phyloP scores from a whole-genome alignment of 1,140 invertebrate species.

The Trichonephila inaurata region DNA sequence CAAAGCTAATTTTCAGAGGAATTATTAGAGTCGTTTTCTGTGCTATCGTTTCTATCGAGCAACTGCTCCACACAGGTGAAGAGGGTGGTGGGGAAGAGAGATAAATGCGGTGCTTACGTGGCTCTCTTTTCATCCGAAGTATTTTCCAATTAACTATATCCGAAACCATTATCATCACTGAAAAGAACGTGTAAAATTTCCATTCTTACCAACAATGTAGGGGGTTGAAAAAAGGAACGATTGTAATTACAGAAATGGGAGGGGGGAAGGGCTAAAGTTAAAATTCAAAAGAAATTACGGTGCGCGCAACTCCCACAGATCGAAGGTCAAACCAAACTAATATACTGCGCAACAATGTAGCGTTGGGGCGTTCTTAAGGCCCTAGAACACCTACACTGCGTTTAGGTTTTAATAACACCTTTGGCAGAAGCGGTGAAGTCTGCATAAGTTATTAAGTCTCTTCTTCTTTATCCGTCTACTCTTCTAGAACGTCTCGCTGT shows the following conservation, averaged over 20 bases:
- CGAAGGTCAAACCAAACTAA: neutral
- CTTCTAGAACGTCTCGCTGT: neutral
- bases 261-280: neutral
- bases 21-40: too few relatives aligned
- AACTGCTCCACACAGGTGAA: too few relatives aligned
- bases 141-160: too few relatives aligned
- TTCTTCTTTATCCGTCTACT: neutral
- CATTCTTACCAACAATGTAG: neutral
- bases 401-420: constrained; percentile 54
- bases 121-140: too few relatives aligned
- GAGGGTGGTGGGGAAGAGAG: too few relatives aligned
- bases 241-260: neutral
- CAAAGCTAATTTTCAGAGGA: too few relatives aligned
- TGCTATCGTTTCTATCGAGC: too few relatives aligned
- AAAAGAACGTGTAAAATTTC: too few relatives aligned
- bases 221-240: neutral
- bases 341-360: constrained; percentile 18
- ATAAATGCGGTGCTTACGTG: too few relatives aligned
- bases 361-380: constrained; percentile 35
- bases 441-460: constrained; percentile 40
- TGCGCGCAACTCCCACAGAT: neutral
- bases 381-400: constrained; percentile 51
- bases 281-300: constrained; percentile 41
- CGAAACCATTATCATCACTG: too few relatives aligned
- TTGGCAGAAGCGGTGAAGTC: constrained; percentile 2